These are phyloP conservation scores for Andrena haemorrhoa DNA, from an alignment of 2,888 invertebrate species.

Conservation along the genomic window DNA sequence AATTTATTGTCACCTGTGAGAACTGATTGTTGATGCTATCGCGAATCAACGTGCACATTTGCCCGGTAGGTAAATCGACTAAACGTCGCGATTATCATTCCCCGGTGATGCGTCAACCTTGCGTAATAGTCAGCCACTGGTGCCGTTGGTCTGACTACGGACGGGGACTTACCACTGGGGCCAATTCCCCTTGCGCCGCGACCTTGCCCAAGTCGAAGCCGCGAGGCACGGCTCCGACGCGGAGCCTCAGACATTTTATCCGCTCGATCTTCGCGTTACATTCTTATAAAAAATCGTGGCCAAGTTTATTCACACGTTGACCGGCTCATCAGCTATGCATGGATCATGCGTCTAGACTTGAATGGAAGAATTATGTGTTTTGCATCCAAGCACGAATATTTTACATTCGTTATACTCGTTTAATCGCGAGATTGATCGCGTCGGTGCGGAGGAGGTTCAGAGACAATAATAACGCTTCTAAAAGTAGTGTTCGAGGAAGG, in stretches of 20 bases:
- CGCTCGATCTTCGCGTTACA: too few relatives aligned
- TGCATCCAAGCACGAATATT: too few relatives aligned
- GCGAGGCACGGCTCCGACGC: too few relatives aligned
- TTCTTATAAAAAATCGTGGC: too few relatives aligned
- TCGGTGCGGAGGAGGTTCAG: too few relatives aligned
- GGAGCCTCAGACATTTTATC: too few relatives aligned
- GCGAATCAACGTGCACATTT: conserved; percentile 53
- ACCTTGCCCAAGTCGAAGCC: background rate
- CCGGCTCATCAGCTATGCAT: too few relatives aligned
- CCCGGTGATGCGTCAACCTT: conserved; percentile 42
- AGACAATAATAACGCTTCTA: background rate
- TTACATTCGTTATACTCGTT: too few relatives aligned
- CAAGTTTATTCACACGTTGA: too few relatives aligned
- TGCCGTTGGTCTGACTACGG: conserved; percentile 16
- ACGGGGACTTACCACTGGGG: conserved; percentile 51
- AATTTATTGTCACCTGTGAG: conserved; percentile 46
- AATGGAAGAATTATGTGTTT: too few relatives aligned
- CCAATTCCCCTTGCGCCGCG: conserved; percentile 11
- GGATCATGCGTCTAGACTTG: too few relatives aligned
- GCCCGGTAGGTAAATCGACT: conserved; percentile 52
- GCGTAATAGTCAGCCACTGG: conserved; percentile 38
- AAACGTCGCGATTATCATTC: conserved; percentile 42
- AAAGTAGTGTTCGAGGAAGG: background rate
- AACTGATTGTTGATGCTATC: conserved; percentile 54
- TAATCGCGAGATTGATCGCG: too few relatives aligned